Percentiles rank a stretch among this genome's conserved stretches.
phyloP scores from a whole-genome alignment of 1,140 invertebrate genomes.

The Brachionus sp. region DNA sequence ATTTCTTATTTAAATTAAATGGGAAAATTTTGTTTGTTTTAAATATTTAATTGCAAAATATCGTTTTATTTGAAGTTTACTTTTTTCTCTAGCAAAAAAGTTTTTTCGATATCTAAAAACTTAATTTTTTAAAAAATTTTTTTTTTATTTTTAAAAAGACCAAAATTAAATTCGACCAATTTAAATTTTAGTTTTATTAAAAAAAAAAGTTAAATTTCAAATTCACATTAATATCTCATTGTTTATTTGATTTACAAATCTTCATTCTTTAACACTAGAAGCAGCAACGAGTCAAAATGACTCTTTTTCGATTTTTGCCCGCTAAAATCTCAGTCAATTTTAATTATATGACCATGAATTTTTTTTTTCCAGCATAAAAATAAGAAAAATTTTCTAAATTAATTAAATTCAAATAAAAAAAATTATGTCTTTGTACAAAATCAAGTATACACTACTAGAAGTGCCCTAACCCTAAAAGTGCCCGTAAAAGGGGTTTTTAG shows the following conservation, averaged over 20 bases:
- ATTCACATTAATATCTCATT: too few species aligned
- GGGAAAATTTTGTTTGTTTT: too few species aligned
- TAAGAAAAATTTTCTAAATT: not conserved
- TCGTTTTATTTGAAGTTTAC: too few species aligned
- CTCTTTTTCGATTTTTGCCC: not conserved
- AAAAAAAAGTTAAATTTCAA: too few species aligned
- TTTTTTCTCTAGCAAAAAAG: too few species aligned
- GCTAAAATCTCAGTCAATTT: not conserved
- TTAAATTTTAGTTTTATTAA: not conserved
- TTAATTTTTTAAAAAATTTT: too few species aligned
- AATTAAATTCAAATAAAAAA: not conserved
- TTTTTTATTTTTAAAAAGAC: not conserved
- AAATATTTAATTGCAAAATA: too few species aligned
- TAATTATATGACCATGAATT: not conserved
- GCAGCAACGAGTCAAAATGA: not conserved
- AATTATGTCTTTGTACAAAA: not conserved
- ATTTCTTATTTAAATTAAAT: too few species aligned
- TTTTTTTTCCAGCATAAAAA: not conserved
- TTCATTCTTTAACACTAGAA: constrained; percentile 5
- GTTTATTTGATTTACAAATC: too few species aligned
- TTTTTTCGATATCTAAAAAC: not conserved
- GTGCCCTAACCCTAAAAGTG: not conserved
- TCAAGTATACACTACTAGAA: not conserved
- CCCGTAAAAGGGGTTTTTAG: not conserved
- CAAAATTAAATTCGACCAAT: not conserved